These are phyloP conservation scores for Drosophila siamana DNA, from an alignment of 2,888 invertebrate species.

Conservation along the genomic window DNA sequence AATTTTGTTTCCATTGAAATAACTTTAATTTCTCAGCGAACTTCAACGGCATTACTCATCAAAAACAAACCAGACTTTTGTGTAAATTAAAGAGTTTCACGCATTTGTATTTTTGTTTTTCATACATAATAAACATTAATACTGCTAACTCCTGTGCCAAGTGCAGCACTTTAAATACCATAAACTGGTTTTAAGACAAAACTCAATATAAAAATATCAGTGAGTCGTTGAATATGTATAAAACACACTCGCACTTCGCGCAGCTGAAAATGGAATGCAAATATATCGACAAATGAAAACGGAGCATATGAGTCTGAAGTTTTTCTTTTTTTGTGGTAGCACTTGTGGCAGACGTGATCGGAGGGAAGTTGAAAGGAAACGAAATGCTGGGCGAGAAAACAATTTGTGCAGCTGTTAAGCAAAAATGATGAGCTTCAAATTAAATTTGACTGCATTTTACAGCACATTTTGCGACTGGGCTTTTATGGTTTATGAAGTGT, in stretches of 20 bases:
- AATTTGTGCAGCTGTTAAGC: conserved; percentile 58
- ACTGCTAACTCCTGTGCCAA: too few relatives aligned
- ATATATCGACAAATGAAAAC: neutral
- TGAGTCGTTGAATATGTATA: neutral
- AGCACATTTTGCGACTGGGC: conserved; percentile 56
- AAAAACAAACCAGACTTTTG: too few relatives aligned
- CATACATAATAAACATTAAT: too few relatives aligned
- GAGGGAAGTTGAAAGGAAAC: neutral
- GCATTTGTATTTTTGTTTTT: too few relatives aligned
- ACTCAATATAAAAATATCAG: neutral
- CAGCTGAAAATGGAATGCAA: conserved; percentile 1
- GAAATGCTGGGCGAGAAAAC: conserved; percentile 5
- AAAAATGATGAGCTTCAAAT: conserved; percentile 73
- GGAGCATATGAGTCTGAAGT: neutral
- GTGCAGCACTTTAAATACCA: neutral
- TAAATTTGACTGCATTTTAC: conserved; percentile 71
- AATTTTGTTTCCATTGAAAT: too few relatives aligned
- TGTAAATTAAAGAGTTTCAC: too few relatives aligned
- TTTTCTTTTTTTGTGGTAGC: neutral
- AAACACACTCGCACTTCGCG: neutral
- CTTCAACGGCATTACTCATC: too few relatives aligned
- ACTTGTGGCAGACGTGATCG: neutral
- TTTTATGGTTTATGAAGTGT: conserved; percentile 79
- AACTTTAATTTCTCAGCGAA: too few relatives aligned
- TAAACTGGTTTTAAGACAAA: neutral